Conservation (phyloP, 2,888 invertebrate genomes). For the Leptura quadrifasciata region DNA sequence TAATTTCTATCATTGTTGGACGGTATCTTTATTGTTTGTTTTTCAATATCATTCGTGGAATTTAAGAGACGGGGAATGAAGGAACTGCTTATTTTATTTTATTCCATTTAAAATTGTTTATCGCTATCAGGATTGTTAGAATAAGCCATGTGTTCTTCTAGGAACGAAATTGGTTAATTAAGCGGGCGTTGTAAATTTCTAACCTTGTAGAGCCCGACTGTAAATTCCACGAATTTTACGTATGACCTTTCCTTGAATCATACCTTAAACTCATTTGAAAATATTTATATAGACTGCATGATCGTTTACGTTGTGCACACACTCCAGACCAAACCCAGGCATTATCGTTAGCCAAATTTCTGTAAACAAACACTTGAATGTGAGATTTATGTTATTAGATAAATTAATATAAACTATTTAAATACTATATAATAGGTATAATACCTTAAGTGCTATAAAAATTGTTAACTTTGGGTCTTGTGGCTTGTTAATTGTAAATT, state of each 20-base stretch:
- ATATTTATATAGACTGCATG: constrained; percentile 3
- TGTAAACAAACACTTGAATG: constrained; percentile 2
- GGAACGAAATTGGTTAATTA: neutral
- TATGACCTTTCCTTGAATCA: neutral
- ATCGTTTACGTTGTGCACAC: neutral
- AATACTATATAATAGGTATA: too few relatives aligned
- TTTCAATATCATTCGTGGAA: neutral
- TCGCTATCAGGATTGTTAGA: neutral
- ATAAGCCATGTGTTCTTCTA: neutral
- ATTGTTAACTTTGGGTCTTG: too few relatives aligned
- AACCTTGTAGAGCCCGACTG: neutral
- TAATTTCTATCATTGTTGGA: neutral
- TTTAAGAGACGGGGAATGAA: neutral
- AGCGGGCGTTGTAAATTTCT: neutral
- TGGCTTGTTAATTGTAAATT: too few relatives aligned
- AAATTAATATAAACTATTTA: neutral
- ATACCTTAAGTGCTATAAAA: too few relatives aligned
- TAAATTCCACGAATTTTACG: neutral
- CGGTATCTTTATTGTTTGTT: neutral
- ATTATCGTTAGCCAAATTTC: constrained; percentile 3
- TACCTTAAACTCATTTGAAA: neutral
- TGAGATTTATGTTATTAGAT: neutral
- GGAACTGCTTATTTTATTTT: neutral
- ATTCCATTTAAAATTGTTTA: neutral
- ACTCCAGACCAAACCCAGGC: neutral